Evolutionary conservation across 2,797 vertebrate species (phyloP).

Genomic region (Trichosurus vulpecula): DNA sequence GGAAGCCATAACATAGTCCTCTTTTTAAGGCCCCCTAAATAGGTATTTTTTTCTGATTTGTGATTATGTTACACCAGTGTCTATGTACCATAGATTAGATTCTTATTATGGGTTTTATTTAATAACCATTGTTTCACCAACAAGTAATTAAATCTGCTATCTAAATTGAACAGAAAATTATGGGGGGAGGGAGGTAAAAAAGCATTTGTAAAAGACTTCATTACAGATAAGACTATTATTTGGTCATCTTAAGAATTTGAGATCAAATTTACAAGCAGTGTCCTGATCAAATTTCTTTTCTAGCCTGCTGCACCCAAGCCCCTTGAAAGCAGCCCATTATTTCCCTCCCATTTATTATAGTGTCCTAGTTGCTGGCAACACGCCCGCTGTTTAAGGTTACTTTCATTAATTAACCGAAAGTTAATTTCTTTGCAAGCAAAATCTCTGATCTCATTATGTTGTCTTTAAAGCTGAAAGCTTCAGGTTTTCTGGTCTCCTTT

Average conservation of each 20-base stretch:
- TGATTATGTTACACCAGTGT: slow-evolving; percentile 73
- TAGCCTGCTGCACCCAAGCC: slow-evolving; percentile 61
- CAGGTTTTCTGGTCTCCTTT: slow-evolving; percentile 77
- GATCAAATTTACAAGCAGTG: slow-evolving; percentile 81
- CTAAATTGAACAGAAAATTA: slow-evolving; percentile 82
- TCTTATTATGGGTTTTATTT: slow-evolving; percentile 80
- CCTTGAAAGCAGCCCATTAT: slow-evolving; percentile 79
- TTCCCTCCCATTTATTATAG: slow-evolving; percentile 71
- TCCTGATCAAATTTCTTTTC: slow-evolving; percentile 79
- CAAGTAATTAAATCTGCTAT: slow-evolving; percentile 82
- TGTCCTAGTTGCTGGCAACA: slow-evolving; percentile 77
- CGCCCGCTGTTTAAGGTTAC: slow-evolving; percentile 82
- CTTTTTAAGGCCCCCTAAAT: slow-evolving; percentile 66
- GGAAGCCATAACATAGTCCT: slow-evolving; percentile 36
- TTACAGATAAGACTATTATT: slow-evolving; percentile 78
- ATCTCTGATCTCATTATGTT: slow-evolving; percentile 84
- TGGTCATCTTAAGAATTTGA: slow-evolving; percentile 80
- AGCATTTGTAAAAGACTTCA: slow-evolving; percentile 79
- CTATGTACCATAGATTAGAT: slow-evolving; percentile 74
- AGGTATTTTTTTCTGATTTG: slow-evolving; percentile 66
- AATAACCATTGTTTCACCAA: slow-evolving; percentile 80
- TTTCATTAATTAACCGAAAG: slow-evolving; percentile 85
- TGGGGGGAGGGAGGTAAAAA: slow-evolving; percentile 55
- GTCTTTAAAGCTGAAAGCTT: slow-evolving; percentile 81
- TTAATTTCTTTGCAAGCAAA: slow-evolving; percentile 83